Percentiles rank a stretch among this genome's conserved stretches.
phyloP scores from a whole-genome alignment of 2,888 invertebrate genomes.

The Lithophane socia region DNA sequence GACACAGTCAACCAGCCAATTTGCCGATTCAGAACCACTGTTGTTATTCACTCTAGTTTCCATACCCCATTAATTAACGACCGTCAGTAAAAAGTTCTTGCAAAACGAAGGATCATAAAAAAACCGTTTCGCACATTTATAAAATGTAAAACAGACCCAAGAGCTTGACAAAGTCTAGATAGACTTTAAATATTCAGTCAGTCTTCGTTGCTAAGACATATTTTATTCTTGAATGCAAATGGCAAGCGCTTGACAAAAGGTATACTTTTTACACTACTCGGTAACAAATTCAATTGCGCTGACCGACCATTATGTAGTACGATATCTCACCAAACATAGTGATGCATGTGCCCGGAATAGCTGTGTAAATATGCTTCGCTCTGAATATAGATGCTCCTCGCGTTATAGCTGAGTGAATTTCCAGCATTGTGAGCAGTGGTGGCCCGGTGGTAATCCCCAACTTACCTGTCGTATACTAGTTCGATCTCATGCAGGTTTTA shows the following conservation, averaged over 20 bases:
- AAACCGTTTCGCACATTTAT: conserved; percentile 30
- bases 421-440: not conserved
- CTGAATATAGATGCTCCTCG: not conserved
- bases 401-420: not conserved
- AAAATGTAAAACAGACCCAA: conserved; percentile 43
- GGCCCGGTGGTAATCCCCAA: not conserved
- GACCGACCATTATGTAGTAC: not conserved
- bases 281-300: not conserved
- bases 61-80: conserved; percentile 15
- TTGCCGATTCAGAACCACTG: conserved; percentile 6
- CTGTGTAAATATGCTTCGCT: not conserved
- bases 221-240: not conserved
- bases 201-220: conserved; percentile 2
- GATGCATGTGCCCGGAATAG: not conserved
- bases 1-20: not conserved
- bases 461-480: not conserved
- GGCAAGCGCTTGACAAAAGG: not conserved
- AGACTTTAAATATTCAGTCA: conserved; percentile 48
- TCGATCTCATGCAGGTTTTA: not conserved
- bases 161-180: conserved; percentile 32
- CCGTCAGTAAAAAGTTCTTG: conserved; percentile 31
- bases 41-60: conserved; percentile 20
- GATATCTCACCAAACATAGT: not conserved
- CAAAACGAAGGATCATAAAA: conserved; percentile 14
- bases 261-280: not conserved